A percentile compares a stretch with the other conserved stretches of the same genome.
Conservation (phyloP, 2,797 vertebrate genomes). For the Anabacerthia variegaticeps region DNA sequence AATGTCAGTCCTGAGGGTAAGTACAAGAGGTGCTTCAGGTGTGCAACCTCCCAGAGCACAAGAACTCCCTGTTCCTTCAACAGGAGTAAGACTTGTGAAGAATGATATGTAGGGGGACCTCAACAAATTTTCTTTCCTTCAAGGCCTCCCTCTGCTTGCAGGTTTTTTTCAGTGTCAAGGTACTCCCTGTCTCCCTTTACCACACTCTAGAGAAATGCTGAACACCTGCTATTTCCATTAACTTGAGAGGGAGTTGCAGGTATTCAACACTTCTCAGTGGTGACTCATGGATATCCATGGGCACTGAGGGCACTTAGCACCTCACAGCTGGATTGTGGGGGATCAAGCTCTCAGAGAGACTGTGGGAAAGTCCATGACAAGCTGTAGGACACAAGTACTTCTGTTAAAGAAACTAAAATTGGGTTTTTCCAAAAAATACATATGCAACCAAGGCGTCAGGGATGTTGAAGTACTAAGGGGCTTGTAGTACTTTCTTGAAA, state of each 20-base stretch:
- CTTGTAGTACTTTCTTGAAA: neutral
- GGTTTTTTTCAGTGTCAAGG: neutral
- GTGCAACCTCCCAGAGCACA: neutral
- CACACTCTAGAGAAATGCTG: neutral
- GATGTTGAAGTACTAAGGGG: neutral
- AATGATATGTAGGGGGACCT: neutral
- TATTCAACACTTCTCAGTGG: neutral
- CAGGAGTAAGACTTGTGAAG: neutral
- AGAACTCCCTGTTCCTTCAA: neutral
- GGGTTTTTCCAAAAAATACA: constrained; percentile 22
- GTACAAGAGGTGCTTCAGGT: neutral
- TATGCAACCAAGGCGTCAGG: neutral
- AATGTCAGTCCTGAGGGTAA: neutral
- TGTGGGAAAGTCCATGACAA: neutral
- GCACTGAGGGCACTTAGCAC: neutral
- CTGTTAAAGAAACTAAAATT: neutral
- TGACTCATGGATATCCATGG: neutral
- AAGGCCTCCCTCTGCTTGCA: neutral
- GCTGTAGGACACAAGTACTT: neutral
- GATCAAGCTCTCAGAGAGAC: neutral
- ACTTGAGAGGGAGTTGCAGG: neutral
- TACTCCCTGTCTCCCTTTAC: fast-evolving
- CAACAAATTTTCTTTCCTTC: neutral
- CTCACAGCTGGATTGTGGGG: neutral
- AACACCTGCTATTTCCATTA: constrained; percentile 1